phyloP scores from a whole-genome alignment of 2,888 invertebrate genomes.

The Neocrepidodera transversa region DNA sequence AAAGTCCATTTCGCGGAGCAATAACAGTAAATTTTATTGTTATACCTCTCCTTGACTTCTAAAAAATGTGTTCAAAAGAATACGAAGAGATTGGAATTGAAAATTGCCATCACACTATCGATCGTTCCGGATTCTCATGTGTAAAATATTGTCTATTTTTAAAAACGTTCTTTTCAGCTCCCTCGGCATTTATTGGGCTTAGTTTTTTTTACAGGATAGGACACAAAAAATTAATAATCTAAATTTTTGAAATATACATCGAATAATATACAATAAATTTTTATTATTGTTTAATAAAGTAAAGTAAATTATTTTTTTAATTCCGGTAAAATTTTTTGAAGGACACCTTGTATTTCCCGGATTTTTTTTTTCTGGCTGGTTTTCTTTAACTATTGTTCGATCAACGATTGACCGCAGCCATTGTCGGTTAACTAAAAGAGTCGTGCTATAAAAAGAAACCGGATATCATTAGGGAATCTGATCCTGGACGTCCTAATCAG shows the following conservation, averaged over 20 bases:
- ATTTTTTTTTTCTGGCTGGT: background rate
- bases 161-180: conserved; percentile 36
- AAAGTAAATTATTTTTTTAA: too few species aligned
- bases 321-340: too few species aligned
- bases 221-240: too few species aligned
- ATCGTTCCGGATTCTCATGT: conserved; percentile 30
- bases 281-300: too few species aligned
- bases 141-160: conserved; percentile 40
- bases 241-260: too few species aligned
- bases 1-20: conserved; percentile 27
- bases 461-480: conserved; percentile 16
- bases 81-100: conserved; percentile 30
- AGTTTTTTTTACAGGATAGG: too few species aligned
- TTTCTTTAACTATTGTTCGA: conserved; percentile 11
- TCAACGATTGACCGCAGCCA: conserved; percentile 5
- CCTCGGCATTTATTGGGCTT: conserved; percentile 27
- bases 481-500: conserved; percentile 1
- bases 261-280: too few species aligned
- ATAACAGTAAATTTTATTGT: conserved; percentile 38
- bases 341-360: background rate
- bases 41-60: conserved; percentile 33
- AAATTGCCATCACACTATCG: conserved; percentile 30
- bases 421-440: conserved; percentile 13
- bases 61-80: conserved; percentile 29
- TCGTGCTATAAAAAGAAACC: conserved; percentile 1